Evolutionary conservation across 2,797 vertebrate species (phyloP).

Genomic region (Rhynchotus rufescens): DNA sequence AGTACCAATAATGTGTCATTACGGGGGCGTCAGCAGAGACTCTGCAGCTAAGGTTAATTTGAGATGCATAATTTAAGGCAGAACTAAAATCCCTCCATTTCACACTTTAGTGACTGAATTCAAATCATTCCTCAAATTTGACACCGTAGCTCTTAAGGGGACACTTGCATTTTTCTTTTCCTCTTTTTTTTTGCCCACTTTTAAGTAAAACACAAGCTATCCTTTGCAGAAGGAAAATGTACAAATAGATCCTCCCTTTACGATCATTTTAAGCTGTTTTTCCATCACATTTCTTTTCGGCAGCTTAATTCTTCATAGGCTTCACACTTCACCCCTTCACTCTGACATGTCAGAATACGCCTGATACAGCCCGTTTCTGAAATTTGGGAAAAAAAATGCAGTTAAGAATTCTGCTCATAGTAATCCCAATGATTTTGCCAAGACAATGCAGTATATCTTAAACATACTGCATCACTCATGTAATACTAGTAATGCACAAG

Average conservation of each 20-base stretch:
- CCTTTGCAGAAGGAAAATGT: background rate
- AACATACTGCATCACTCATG: constrained; percentile 31
- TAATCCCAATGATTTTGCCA: constrained; percentile 20
- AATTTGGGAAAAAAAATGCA: background rate
- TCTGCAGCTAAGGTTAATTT: constrained; percentile 67
- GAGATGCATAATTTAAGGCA: constrained; percentile 62
- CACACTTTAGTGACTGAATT: constrained; percentile 63
- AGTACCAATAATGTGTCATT: constrained; percentile 73
- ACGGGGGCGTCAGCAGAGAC: constrained; percentile 53
- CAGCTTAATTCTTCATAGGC: background rate
- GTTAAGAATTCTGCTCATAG: background rate
- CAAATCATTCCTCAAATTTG: constrained; percentile 61
- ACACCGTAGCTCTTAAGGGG: constrained; percentile 57
- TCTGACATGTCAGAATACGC: background rate
- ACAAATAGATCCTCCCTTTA: background rate
- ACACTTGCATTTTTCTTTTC: background rate
- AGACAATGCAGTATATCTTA: constrained; percentile 36
- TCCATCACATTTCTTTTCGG: background rate
- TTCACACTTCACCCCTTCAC: background rate
- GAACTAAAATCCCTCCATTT: constrained; percentile 65
- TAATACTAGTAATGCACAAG: background rate
- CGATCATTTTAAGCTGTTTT: background rate
- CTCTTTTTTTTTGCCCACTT: background rate
- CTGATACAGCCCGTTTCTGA: background rate
- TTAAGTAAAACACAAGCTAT: background rate